Evolutionary conservation across 2,113 vertebrate genomes (phyloP), one percentile per base, ranked within the genome.

Genomic region (Nyctereutes procyonoides): DNA sequence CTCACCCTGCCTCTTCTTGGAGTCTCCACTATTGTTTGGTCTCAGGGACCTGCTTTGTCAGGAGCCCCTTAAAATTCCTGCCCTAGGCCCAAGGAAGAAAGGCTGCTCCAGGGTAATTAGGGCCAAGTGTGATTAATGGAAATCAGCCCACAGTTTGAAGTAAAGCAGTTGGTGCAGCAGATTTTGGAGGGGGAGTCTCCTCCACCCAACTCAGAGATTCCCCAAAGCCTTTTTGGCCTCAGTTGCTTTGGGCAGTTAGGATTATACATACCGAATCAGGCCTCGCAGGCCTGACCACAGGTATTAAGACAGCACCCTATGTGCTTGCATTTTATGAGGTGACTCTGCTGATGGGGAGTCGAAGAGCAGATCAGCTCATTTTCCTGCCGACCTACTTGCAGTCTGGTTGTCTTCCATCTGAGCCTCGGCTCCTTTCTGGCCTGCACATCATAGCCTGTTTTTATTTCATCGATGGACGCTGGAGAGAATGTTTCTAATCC

Each of bases 61-160:
- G 74, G 58, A 96, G 80, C 86, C 96, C 96, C 96, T 98, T 95
- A 96, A 97, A 97, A 98, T 97, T 97, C 97, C 95, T 97, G 93
- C 93, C 96, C 74, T 79, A 93, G 92, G 93, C 96, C 77, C 0
- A 69, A 80, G 96, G 95, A 97, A 97, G 97, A 98, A 97, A 97
- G 90, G 89, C 97, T 95, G 95, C 85, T 94, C 86, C 73, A n/a
- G 97, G 97, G 92, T 96, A 97, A 97, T 98, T 97, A 97, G 80
- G 89, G 95, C 93, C 96, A 96, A 98, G 96, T 95, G 96, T 96
- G 97, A 97, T 97, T 88, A 95, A 97, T 97, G 96, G 87, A 96
- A 97, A 98, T 97, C 92, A 97, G 93, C 84, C 95, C 92, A 87
- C 86, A 81, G 96, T 97, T 97, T 95, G 96, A 97, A 98, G 87